These are phyloP conservation scores for Octonoba sinensis DNA, from an alignment of 2,888 invertebrate genomes.

Conservation along the genomic window DNA sequence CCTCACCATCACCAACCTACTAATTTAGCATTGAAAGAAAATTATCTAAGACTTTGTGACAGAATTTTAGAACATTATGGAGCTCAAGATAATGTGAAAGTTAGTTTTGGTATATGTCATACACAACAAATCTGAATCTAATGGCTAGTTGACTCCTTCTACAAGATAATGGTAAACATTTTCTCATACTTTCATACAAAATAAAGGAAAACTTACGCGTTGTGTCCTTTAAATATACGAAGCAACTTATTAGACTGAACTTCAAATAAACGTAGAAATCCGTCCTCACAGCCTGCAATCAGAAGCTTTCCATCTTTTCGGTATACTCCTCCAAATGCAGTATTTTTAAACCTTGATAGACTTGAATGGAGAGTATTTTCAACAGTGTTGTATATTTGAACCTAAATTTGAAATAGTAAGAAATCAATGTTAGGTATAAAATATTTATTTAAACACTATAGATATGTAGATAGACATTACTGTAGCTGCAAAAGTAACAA, in stretches of 20 bases:
- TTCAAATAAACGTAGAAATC: slow-evolving; percentile 88
- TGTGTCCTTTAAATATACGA: slow-evolving; percentile 87
- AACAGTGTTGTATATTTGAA: slow-evolving; percentile 85
- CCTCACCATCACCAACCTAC: too few relatives aligned
- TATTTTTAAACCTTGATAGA: slow-evolving; percentile 84
- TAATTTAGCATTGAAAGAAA: too few relatives aligned
- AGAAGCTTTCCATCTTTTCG: slow-evolving; percentile 84
- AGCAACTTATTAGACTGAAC: slow-evolving; percentile 84
- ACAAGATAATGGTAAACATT: too few relatives aligned
- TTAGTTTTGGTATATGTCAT: too few relatives aligned
- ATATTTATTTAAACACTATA: not conserved
- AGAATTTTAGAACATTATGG: too few relatives aligned
- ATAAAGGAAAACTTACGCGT: slow-evolving; percentile 71
- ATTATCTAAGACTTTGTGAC: too few relatives aligned
- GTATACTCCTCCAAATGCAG: slow-evolving; percentile 84
- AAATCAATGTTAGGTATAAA: not conserved
- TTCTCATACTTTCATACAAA: too few relatives aligned
- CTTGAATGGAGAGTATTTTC: slow-evolving; percentile 86
- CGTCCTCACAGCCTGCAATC: slow-evolving; percentile 91
- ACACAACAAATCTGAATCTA: too few relatives aligned
- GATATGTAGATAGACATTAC: too few relatives aligned
- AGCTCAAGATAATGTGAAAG: too few relatives aligned
- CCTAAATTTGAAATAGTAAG: slow-evolving; percentile 67
- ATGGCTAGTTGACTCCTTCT: too few relatives aligned
- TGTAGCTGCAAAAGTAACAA: too few relatives aligned